Evolutionary conservation across 2,113 vertebrate genomes (phyloP).

Genomic region (Mormyrus lacerda): DNA sequence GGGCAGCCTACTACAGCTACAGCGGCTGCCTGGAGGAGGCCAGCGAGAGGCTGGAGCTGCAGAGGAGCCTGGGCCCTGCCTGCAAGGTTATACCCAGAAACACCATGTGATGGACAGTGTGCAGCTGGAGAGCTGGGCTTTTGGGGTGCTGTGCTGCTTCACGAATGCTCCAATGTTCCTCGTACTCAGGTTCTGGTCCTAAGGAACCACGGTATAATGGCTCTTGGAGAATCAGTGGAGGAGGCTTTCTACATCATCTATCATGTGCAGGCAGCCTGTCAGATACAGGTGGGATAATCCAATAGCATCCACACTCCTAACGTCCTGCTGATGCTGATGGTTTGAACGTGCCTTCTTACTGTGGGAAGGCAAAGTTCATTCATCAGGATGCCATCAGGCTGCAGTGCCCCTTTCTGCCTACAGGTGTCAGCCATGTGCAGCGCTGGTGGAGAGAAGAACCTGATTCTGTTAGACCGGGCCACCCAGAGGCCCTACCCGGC

Average conservation of each 20-base stretch:
- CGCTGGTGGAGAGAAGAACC: slow-evolving; percentile 74
- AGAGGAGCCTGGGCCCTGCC: slow-evolving; percentile 85
- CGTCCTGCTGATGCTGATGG: background rate
- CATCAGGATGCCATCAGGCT: background rate
- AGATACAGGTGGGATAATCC: slow-evolving; percentile 73
- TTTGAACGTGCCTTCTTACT: background rate
- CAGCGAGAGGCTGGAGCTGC: slow-evolving; percentile 85
- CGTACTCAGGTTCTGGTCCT: slow-evolving; percentile 77
- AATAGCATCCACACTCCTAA: background rate
- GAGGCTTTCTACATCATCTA: slow-evolving; percentile 92
- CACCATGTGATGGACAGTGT: background rate
- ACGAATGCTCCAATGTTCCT: background rate
- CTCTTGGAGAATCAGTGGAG: slow-evolving; percentile 84
- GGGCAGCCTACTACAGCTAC: slow-evolving; percentile 82
- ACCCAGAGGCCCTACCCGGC: slow-evolving; percentile 75
- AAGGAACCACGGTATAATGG: slow-evolving; percentile 86
- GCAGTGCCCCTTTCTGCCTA: background rate
- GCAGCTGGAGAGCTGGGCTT: background rate
- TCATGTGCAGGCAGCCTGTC: slow-evolving; percentile 83
- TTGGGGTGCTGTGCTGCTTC: background rate
- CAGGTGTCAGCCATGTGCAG: slow-evolving; percentile 79
- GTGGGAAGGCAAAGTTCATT: background rate
- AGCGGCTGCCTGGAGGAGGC: slow-evolving; percentile 85
- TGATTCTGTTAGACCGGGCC: slow-evolving; percentile 75
- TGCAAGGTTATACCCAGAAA: slow-evolving; percentile 73